Percentiles rank a stretch among this genome's conserved stretches.
These are phyloP conservation scores for Tillus elongatus DNA, from an alignment of 2,888 invertebrate genomes.

Conservation along the genomic window DNA sequence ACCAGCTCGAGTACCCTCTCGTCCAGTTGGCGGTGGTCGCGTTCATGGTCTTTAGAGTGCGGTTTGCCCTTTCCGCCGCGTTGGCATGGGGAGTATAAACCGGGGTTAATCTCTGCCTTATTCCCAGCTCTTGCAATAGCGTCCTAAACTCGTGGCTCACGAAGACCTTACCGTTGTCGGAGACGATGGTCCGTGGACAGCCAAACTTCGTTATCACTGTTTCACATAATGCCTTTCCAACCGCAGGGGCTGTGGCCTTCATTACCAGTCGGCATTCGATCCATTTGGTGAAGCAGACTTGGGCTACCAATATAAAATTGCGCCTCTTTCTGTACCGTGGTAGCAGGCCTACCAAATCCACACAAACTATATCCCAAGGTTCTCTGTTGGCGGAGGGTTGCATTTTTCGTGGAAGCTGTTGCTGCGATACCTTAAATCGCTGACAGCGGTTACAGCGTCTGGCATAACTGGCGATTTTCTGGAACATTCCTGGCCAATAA, in stretches of 20 bases:
- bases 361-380: constrained; percentile 20
- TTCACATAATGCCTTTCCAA: constrained; percentile 9
- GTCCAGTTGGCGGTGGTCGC: constrained; percentile 27
- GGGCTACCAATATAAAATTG: constrained; percentile 16
- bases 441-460: constrained; percentile 21
- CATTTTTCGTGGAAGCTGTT: constrained; percentile 20
- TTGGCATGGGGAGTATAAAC: constrained; percentile 29
- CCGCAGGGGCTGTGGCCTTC: constrained; percentile 12
- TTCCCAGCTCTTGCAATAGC: constrained; percentile 16
- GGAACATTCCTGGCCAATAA: constrained; percentile 27
- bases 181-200: no score
- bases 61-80: constrained; percentile 30
- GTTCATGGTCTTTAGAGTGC: constrained; percentile 29
- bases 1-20: constrained; percentile 20
- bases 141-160: constrained; percentile 15
- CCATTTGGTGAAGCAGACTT: constrained; percentile 21
- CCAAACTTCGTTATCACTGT: no score
- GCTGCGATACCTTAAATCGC: constrained; percentile 20
- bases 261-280: constrained; percentile 14
- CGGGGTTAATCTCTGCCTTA: constrained; percentile 23
- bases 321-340: constrained; percentile 24
- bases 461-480: constrained; percentile 23
- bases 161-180: no score
- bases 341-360: constrained; percentile 29
- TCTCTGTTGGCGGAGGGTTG: constrained; percentile 11